Evolutionary conservation across 2,888 invertebrate species (phyloP), one percentile per base, ranked within the genome.

Genomic region (Eupithecia abbreviata): DNA sequence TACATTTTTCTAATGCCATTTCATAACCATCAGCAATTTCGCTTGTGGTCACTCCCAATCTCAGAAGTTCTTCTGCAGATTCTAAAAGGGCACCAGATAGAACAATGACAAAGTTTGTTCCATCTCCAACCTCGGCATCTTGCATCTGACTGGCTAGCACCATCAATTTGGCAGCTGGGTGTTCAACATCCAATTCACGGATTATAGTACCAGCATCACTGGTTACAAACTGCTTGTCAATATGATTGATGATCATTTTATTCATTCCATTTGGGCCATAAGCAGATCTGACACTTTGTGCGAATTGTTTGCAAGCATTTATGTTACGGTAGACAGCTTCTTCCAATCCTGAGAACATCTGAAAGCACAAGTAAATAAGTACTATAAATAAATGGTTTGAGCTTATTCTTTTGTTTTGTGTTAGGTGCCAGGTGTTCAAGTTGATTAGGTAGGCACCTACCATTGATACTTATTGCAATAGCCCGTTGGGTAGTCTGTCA

Each of bases 231-330:
- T 99, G 97, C 89, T 99, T 99, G 88, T 99, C 99, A 83, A 99
- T 96, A 90, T 99, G 99, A 93, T 99, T 99, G 78, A 99, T 99
- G 42, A 99, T 97, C 98, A 99, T 99, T 96, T 99, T 99, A 93
- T 99, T 99, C 98, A 98, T 98, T 84, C 99, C 99, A 95, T 99
- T 99, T 10, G 99, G 99, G 0, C 99, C 99, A 92, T 98, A 99
- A 2, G 99, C 98, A 42, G 99, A 98, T 81, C 98, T 97, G 43
- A 99, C 97, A 80, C 98, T 98, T 86, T 98, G 97, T 2, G 99
- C 97, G 87, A 99, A 98, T 89, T 99, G 98, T 91, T 98, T 98
- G 93, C 99, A 99, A 41, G 99, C 99, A 84, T 96, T 97, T 83
- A 99, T 99, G 90, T 99, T 99, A 77, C 99, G 96, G 87, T 97